These are phyloP conservation scores for Carlito syrichta DNA, from an alignment of 2,113 vertebrate species.

Conservation along the genomic window DNA sequence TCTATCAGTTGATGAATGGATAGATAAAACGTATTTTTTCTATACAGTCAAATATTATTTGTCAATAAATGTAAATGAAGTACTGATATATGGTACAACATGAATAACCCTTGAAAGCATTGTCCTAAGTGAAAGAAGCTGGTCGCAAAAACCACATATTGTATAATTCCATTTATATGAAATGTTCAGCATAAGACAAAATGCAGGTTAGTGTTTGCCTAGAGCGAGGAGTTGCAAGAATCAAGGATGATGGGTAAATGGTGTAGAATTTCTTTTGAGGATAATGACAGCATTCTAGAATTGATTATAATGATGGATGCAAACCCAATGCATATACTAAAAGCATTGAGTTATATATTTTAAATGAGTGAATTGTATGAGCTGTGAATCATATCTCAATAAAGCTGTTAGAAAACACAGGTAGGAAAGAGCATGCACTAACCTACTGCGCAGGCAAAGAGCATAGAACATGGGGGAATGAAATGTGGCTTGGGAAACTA, in stretches of 20 bases:
- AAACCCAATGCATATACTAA: not conserved
- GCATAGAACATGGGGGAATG: not conserved
- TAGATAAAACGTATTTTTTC: not conserved
- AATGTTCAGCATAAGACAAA: not conserved
- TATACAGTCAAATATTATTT: not conserved
- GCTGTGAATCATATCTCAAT: not conserved
- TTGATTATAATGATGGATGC: not conserved
- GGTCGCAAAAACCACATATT: not conserved
- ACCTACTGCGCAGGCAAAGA: not conserved
- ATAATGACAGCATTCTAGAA: not conserved
- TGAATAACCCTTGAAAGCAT: not conserved
- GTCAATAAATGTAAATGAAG: not conserved
- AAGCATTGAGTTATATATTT: not conserved
- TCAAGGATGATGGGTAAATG: not conserved
- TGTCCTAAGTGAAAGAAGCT: not conserved
- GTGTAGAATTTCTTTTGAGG: not conserved
- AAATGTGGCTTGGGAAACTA: not conserved
- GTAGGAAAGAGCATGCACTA: not conserved
- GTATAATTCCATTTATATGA: not conserved
- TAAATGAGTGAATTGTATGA: not conserved
- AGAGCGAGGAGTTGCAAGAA: not conserved
- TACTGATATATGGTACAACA: not conserved
- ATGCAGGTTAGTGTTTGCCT: not conserved
- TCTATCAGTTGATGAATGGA: not conserved
- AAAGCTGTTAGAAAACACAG: not conserved